These are phyloP conservation scores for Lindbergichthys nudifrons DNA, from an alignment of 2,797 vertebrate genomes.

Conservation along the genomic window DNA sequence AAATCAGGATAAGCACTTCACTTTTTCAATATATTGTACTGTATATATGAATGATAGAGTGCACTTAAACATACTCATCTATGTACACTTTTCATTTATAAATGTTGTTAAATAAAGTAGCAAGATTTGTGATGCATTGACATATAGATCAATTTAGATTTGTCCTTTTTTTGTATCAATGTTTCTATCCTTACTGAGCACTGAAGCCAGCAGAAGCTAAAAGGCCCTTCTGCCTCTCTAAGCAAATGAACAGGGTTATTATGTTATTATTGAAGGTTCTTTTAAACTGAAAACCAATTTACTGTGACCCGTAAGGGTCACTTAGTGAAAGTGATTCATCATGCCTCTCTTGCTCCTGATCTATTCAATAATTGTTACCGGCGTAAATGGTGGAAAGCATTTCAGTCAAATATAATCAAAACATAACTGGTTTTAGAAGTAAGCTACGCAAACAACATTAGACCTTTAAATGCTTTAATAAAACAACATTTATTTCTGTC, in stretches of 20 bases:
- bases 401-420: not conserved
- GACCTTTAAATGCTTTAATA: not conserved
- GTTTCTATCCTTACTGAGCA: not conserved
- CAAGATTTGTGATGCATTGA: not conserved
- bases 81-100: too few species aligned
- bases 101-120: too few species aligned
- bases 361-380: not conserved
- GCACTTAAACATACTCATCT: too few species aligned
- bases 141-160: not conserved
- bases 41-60: too few species aligned
- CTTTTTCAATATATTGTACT: too few species aligned
- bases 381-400: not conserved
- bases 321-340: not conserved
- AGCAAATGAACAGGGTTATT: not conserved
- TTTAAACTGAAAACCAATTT: slow-evolving; percentile 12
- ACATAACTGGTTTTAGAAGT: not conserved
- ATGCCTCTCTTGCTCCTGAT: not conserved
- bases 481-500: not conserved
- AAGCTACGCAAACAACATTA: too few species aligned
- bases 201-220: not conserved
- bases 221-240: slow-evolving; percentile 2
- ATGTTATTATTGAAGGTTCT: slow-evolving; percentile 3
- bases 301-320: slow-evolving; percentile 15
- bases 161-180: too few species aligned
- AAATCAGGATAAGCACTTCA: too few species aligned